Base-by-base conservation (phyloP, 2,797 vertebrate genomes). In the Sebastes taczanowskii region DNA sequence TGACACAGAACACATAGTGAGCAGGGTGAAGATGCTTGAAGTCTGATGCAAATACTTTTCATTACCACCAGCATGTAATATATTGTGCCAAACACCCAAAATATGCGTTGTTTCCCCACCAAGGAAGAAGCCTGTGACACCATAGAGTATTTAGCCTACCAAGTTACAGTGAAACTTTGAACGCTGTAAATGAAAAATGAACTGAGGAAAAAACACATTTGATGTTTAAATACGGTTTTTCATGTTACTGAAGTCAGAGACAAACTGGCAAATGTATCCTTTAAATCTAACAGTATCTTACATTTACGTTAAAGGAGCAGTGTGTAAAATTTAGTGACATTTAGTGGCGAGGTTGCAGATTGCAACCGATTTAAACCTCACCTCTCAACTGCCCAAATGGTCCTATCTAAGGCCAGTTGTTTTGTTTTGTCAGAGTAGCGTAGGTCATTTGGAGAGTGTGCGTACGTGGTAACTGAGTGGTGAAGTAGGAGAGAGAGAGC, bases 1-100 rank as follows among this genome's bases (percentile, higher is more conserved):
- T 85, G 32, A 85, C 75, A 67, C 72, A 75, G 29, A 83, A 23
- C 9, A 77, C 61, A 59, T 1, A 30, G 35, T 13, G n/a, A 62
- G 10, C 25, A 52, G 20, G 20, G 0, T 29, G 3, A 22, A 16
- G 25, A 23, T n/a, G 22, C 27, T n/a, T 53, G 0, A 29, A 67
- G 7, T 46, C 18, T 53, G 30, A 30, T 42, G 32, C 11, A 22
- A 25, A 25, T 23, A 22, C 9, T 53, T 9, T n/a, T 29, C 6
- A 23, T 7, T 38, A 11, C 5, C 9, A 6, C 7, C 29, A 74
- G 25, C 62, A 18, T 20, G 2, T 8, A 6, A 65, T 14, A 4
- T 46, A 23, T 18, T 4, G 30, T 16, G 34, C 7, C 9, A 38
- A n/a, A 18, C 6, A 25, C 14, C 32, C 22, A 18, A 8, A 46